Conservation (phyloP, 1,140 invertebrate species). For the Fopius arisanus region DNA sequence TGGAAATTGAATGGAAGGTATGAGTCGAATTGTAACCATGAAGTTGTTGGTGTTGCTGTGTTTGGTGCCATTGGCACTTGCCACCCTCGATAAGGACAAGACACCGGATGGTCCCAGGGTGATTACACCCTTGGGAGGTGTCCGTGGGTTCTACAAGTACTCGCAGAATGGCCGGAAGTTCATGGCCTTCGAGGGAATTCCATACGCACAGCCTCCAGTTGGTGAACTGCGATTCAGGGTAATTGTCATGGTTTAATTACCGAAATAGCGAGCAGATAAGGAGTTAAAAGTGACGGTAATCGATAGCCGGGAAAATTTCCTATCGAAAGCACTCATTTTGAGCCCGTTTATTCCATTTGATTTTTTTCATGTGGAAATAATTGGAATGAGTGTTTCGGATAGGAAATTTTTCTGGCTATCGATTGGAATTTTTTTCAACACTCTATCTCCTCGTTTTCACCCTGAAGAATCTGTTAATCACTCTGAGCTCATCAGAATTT, state of each 20-base stretch:
- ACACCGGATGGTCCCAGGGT: slow-evolving; percentile 39
- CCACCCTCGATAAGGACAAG: slow-evolving; percentile 14
- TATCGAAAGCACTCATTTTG: not conserved
- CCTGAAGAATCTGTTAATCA: too few relatives aligned
- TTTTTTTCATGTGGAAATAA: too few relatives aligned
- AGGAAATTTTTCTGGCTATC: too few relatives aligned
- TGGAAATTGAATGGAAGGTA: not conserved
- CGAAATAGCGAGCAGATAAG: too few relatives aligned
- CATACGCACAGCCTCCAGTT: slow-evolving; percentile 70
- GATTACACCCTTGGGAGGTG: slow-evolving; percentile 47
- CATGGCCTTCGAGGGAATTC: slow-evolving; percentile 69
- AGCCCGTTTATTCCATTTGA: not conserved
- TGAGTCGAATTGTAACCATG: slow-evolving; percentile 24
- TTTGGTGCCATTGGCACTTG: slow-evolving; percentile 31
- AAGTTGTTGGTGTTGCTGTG: slow-evolving; percentile 31
- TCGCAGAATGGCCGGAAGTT: slow-evolving; percentile 56
- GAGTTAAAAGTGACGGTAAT: not conserved
- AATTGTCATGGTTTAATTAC: slow-evolving; percentile 33
- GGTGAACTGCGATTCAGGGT: slow-evolving; percentile 68
- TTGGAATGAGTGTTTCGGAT: too few relatives aligned
- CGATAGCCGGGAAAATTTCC: not conserved
- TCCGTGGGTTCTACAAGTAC: slow-evolving; percentile 52
- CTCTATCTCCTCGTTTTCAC: too few relatives aligned
- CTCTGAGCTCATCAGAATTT: slow-evolving; percentile 43
- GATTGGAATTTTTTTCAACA: too few relatives aligned